A percentile compares a stretch with the other conserved stretches of the same genome.
These are phyloP conservation scores for Dolomedes plantarius DNA, from an alignment of 2,888 invertebrate species.

Conservation along the genomic window DNA sequence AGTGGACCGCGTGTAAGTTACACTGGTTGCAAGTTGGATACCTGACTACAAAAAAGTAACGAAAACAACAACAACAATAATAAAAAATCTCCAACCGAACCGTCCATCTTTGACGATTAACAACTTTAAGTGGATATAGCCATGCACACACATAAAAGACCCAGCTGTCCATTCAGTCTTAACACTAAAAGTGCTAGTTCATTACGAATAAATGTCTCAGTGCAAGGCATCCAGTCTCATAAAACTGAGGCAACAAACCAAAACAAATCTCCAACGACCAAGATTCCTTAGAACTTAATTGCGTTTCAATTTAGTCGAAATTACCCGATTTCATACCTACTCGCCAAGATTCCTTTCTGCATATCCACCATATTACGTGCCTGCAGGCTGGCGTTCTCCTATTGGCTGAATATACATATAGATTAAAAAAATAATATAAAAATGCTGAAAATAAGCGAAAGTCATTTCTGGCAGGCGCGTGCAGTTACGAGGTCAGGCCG, in stretches of 20 bases:
- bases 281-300: background rate
- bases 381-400: constrained; percentile 52
- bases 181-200: background rate
- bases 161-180: background rate
- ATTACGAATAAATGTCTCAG: background rate
- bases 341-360: constrained; percentile 23
- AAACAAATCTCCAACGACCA: background rate
- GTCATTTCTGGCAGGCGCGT: constrained; percentile 65
- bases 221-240: background rate
- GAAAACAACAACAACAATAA: constrained; percentile 27
- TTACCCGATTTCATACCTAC: background rate
- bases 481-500: constrained; percentile 59
- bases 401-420: constrained; percentile 63
- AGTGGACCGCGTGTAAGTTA: background rate
- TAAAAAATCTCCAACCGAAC: constrained; percentile 30
- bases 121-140: constrained; percentile 17
- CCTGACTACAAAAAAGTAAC: constrained; percentile 24
- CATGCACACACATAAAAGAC: constrained; percentile 29
- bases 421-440: constrained; percentile 48
- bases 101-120: constrained; percentile 49
- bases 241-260: background rate
- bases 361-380: constrained; percentile 37
- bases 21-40: constrained; percentile 1
- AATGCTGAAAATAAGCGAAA: constrained; percentile 62
- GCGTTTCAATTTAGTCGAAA: constrained; percentile 1